Evolutionary conservation across 2,888 invertebrate genomes (phyloP).

Genomic region (Caradrina clavipalpis): DNA sequence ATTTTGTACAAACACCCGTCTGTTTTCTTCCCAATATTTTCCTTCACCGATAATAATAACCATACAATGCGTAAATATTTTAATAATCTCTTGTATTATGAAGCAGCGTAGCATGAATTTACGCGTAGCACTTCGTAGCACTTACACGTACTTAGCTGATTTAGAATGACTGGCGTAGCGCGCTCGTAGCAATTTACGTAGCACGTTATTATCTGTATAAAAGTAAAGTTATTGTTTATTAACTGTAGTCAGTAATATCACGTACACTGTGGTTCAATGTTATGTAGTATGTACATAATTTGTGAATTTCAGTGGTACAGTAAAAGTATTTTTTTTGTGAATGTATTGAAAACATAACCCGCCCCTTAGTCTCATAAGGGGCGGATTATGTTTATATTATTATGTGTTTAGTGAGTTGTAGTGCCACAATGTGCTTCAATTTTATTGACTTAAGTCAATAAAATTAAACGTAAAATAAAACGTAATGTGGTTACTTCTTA

Average conservation of each 20-base stretch:
- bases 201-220: constrained; percentile 36
- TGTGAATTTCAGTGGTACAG: neutral
- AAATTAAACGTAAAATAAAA: no score
- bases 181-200: constrained; percentile 60
- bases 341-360: no score
- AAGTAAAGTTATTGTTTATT: constrained; percentile 34
- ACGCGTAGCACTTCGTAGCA: constrained; percentile 55
- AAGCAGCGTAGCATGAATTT: constrained; percentile 16
- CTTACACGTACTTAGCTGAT: constrained; percentile 56
- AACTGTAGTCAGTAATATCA: constrained; percentile 25
- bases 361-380: no score
- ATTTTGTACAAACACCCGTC: neutral
- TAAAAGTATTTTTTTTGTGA: neutral
- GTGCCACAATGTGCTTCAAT: no score
- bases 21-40: neutral
- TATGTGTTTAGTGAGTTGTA: no score
- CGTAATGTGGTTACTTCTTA: no score
- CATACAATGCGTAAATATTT: neutral
- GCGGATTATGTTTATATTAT: no score
- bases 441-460: no score
- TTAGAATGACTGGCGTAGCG: constrained; percentile 59
- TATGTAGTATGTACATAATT: neutral
- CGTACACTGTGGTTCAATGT: constrained; percentile 16
- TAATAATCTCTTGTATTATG: constrained; percentile 26
- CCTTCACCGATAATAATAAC: constrained; percentile 1